A percentile compares a stretch with the other conserved stretches of the same genome.
Conservation (phyloP, 2,797 vertebrate species). For the Benthosema pterotum region DNA sequence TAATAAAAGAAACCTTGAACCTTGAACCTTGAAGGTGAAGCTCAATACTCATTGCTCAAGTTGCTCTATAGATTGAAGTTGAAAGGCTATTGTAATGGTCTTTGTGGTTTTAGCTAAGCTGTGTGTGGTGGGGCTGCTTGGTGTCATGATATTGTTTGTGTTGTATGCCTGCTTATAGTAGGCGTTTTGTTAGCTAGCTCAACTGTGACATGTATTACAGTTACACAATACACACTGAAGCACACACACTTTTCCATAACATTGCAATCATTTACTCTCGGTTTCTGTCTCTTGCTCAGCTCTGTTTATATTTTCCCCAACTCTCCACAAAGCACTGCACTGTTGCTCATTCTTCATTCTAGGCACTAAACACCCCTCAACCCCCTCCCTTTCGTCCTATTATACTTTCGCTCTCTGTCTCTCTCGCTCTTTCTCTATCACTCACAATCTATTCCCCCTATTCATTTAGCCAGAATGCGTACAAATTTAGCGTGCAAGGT, state of each 20-base stretch:
- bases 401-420: slow-evolving; percentile 11
- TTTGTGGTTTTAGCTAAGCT: slow-evolving; percentile 46
- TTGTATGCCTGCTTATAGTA: not conserved
- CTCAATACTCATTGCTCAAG: not conserved
- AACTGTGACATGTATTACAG: not conserved
- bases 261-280: slow-evolving; percentile 26
- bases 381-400: slow-evolving; percentile 3
- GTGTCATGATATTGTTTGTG: slow-evolving; percentile 44
- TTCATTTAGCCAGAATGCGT: slow-evolving; percentile 12
- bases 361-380: slow-evolving; percentile 27
- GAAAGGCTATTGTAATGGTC: slow-evolving; percentile 35
- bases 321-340: slow-evolving; percentile 47
- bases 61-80: slow-evolving; percentile 29
- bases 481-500: too few species aligned
- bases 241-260: slow-evolving; percentile 25
- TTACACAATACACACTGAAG: slow-evolving; percentile 2
- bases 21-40: not conserved
- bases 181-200: slow-evolving; percentile 28
- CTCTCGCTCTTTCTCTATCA: slow-evolving; percentile 16
- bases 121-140: slow-evolving; percentile 8
- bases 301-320: slow-evolving; percentile 7
- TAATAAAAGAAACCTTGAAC: too few species aligned
- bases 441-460: slow-evolving; percentile 16
- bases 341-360: slow-evolving; percentile 53
- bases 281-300: slow-evolving; percentile 17